Conservation (phyloP, 64 coral and sea anemone genomes). For the Montipora efflorescens region DNA sequence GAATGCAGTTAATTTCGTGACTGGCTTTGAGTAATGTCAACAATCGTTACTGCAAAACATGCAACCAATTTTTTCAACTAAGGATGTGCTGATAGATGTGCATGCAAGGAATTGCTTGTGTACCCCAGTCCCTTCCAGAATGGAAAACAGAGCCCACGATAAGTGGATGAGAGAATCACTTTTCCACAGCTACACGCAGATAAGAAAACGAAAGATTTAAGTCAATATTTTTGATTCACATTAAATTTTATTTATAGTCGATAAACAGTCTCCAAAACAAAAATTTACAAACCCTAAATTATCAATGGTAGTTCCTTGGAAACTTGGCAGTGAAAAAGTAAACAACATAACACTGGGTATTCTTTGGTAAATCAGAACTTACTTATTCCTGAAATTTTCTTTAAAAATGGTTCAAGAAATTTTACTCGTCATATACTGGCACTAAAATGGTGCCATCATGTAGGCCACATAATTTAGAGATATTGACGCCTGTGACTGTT, state of each 20-base stretch:
- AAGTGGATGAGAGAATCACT: background rate
- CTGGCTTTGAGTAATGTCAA: background rate
- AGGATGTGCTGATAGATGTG: background rate
- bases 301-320: background rate
- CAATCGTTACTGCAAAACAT: background rate
- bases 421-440: conserved; percentile 19
- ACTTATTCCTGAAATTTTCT: conserved; percentile 36
- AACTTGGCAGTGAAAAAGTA: background rate
- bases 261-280: background rate
- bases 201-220: background rate
- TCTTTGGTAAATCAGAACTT: conserved; percentile 39
- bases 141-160: too few relatives aligned
- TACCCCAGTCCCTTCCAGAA: too few relatives aligned
- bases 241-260: conserved; percentile 8
- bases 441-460: conserved; percentile 25
- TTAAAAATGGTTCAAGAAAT: conserved; percentile 24
- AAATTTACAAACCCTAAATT: background rate
- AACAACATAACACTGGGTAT: conserved; percentile 13
- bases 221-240: background rate
- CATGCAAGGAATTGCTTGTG: background rate
- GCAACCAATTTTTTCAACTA: background rate
- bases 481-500: background rate
- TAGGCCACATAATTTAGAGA: conserved; percentile 23
- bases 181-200: background rate
- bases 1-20: conserved; percentile 14